Percentiles rank a stretch among this genome's conserved stretches.
phyloP scores from a whole-genome alignment of 1,140 invertebrate genomes.

The Sinella curviseta region DNA sequence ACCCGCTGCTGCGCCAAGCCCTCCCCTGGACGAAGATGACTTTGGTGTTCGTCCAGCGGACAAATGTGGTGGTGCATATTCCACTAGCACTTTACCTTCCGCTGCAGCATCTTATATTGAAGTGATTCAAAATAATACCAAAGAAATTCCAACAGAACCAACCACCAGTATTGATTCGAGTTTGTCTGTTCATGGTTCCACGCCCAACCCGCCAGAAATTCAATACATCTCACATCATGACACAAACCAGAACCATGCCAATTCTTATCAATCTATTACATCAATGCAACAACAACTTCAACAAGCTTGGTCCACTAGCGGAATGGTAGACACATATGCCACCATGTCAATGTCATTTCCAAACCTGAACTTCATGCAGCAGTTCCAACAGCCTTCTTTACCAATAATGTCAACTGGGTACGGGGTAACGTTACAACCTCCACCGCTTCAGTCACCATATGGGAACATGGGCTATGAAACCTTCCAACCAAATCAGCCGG shows the following conservation, averaged over 20 bases:
- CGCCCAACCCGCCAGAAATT: background rate
- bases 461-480: background rate
- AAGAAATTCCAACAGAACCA: background rate
- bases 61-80: background rate
- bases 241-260: background rate
- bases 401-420: slow-evolving; percentile 15
- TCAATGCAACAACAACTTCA: slow-evolving; percentile 4
- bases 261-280: background rate
- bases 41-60: slow-evolving; percentile 2
- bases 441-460: background rate
- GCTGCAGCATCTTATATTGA: background rate
- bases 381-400: slow-evolving; percentile 1
- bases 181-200: background rate
- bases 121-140: slow-evolving; percentile 21
- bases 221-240: background rate
- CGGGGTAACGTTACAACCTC: slow-evolving; percentile 18
- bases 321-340: background rate
- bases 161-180: background rate
- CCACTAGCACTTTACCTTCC: background rate
- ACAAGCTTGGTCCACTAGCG: slow-evolving; percentile 9
- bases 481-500: background rate
- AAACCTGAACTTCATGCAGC: slow-evolving; percentile 24
- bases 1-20: slow-evolving; percentile 28
- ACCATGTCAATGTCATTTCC: slow-evolving; percentile 8
- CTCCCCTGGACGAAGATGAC: slow-evolving; percentile 11